These are phyloP conservation scores for Neria commutata DNA, from an alignment of 2,888 invertebrate genomes.

Conservation along the genomic window DNA sequence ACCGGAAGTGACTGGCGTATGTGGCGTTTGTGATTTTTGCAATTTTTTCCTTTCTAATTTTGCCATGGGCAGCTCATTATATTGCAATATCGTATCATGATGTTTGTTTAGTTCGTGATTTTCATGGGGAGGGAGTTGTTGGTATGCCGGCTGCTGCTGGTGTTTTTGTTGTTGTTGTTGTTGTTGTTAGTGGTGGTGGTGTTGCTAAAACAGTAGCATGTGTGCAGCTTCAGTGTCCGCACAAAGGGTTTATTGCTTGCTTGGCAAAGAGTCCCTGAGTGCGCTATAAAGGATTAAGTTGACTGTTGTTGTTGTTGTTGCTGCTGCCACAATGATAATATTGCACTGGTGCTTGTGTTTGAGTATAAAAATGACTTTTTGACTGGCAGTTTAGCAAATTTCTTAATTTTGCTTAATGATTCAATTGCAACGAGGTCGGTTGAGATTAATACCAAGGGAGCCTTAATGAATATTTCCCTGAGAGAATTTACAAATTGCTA, in stretches of 20 bases:
- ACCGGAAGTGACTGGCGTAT: background rate
- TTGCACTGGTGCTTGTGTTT: background rate
- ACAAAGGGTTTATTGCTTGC: too few species aligned
- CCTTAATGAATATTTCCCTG: too few species aligned
- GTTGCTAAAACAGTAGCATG: too few species aligned
- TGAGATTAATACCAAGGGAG: too few species aligned
- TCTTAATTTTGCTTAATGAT: slow-evolving; percentile 37
- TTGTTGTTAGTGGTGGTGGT: background rate
- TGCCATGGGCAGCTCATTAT: slow-evolving; percentile 49
- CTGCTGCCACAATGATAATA: background rate
- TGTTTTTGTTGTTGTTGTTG: background rate
- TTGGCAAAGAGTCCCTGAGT: too few species aligned
- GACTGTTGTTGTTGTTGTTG: slow-evolving; percentile 25
- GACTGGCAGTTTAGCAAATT: slow-evolving; percentile 12
- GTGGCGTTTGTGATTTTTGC: slow-evolving; percentile 42
- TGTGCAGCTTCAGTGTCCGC: too few species aligned
- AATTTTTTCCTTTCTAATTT: slow-evolving; percentile 9
- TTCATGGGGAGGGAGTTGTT: too few species aligned
- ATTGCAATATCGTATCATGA: slow-evolving; percentile 50
- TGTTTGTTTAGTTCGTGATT: too few species aligned
- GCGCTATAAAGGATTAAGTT: slow-evolving; percentile 46
- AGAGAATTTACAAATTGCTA: too few species aligned
- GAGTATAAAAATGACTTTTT: slow-evolving; percentile 36
- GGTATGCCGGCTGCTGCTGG: background rate
- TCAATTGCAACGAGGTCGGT: too few species aligned